phyloP scores from a whole-genome alignment of 2,797 vertebrate species.

The Neoniphon sammara region DNA sequence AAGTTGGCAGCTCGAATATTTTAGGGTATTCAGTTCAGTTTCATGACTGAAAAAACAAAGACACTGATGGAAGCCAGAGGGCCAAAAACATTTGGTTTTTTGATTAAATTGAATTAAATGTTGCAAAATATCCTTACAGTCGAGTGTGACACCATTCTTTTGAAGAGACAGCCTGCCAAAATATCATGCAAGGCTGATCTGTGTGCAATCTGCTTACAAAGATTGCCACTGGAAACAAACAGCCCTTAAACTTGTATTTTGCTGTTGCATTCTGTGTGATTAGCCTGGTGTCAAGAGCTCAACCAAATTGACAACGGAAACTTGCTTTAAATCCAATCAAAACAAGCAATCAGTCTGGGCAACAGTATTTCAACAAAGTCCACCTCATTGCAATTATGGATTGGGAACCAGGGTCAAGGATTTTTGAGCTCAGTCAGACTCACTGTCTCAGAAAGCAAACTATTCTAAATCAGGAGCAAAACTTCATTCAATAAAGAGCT shows the following conservation, averaged over 20 bases:
- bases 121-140: no score
- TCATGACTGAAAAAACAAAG: no score
- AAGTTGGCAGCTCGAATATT: no score
- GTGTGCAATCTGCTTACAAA: background rate
- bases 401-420: background rate
- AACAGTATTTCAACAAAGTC: background rate
- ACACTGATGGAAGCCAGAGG: no score
- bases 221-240: background rate
- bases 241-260: background rate
- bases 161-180: no score
- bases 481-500: conserved; percentile 22
- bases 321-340: background rate
- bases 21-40: no score
- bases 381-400: background rate
- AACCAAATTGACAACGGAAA: background rate
- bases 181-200: no score
- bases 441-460: conserved; percentile 12
- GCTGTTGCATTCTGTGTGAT: background rate
- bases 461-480: background rate
- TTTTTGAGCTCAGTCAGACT: no score
- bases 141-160: no score
- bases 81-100: no score
- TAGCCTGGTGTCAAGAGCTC: background rate
- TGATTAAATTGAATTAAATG: no score
- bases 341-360: background rate